phyloP scores from a whole-genome alignment of 2,797 vertebrate species.

The Poeciliopsis infans region DNA sequence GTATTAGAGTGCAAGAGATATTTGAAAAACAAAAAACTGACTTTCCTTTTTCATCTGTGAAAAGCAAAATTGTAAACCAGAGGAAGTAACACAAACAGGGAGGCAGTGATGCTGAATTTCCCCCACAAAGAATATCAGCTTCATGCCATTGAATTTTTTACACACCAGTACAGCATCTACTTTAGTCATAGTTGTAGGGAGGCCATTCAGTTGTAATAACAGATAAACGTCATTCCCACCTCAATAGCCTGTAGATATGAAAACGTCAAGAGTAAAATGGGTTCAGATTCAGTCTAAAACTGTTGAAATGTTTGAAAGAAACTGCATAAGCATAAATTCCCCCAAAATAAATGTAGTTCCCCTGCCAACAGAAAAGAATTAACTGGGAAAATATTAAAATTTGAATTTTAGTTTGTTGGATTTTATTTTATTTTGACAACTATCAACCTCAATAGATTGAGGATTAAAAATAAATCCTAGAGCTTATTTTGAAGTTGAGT shows the following conservation, averaged over 20 bases:
- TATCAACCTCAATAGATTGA: not conserved
- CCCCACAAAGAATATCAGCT: not conserved
- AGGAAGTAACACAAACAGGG: not conserved
- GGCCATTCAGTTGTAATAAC: not conserved
- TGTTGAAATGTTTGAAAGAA: slow-evolving; percentile 2
- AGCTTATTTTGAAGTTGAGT: not conserved
- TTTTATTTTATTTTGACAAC: not conserved
- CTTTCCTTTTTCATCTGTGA: not conserved
- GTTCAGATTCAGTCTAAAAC: not conserved
- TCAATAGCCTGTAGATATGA: not conserved
- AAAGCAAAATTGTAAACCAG: slow-evolving; percentile 2
- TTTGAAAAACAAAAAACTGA: not conserved
- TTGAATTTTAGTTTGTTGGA: not conserved
- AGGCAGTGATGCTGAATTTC: not conserved
- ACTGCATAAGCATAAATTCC: not conserved
- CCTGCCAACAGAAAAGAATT: not conserved
- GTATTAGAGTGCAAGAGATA: not conserved
- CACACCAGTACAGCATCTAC: not conserved
- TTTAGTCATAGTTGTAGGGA: not conserved
- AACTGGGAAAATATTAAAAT: not conserved
- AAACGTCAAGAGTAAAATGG: not conserved
- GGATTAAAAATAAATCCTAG: not conserved
- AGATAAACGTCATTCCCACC: not conserved
- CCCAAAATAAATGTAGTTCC: not conserved
- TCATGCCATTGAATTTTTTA: not conserved